phyloP scores from a whole-genome alignment of 2,113 vertebrate species.

The Anarrhichthys ocellatus region DNA sequence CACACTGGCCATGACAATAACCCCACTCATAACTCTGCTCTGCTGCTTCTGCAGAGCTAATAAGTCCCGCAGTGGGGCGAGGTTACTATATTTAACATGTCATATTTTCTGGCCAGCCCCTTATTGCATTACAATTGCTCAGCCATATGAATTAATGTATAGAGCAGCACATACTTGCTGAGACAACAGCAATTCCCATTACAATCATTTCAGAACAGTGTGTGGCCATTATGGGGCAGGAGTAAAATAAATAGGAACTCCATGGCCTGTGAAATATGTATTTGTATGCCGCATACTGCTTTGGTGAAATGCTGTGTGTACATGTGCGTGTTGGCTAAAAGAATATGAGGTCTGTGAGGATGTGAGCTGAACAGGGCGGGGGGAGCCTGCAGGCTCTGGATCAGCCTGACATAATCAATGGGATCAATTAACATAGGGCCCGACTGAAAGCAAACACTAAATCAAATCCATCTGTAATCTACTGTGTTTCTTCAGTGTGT shows the following conservation, averaged over 20 bases:
- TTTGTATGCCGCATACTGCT: constrained; percentile 28
- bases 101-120: constrained; percentile 45
- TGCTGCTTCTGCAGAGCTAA: constrained; percentile 21
- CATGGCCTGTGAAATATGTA: constrained; percentile 59
- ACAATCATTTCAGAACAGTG: constrained; percentile 34
- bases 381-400: constrained; percentile 44
- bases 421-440: constrained; percentile 65
- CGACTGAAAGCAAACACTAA: constrained; percentile 62
- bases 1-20: constrained; percentile 27
- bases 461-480: constrained; percentile 69
- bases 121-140: constrained; percentile 40
- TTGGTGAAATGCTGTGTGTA: constrained; percentile 10
- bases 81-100: constrained; percentile 33
- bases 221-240: constrained; percentile 40
- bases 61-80: constrained; percentile 12
- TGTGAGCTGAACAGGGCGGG: not conserved
- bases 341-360: constrained; percentile 23
- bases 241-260: constrained; percentile 49
- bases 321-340: constrained; percentile 9
- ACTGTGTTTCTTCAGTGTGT: constrained; percentile 34
- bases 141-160: constrained; percentile 40
- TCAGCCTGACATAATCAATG: constrained; percentile 71
- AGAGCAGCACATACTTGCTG: constrained; percentile 36
- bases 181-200: constrained; percentile 61
- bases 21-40: constrained; percentile 21